Conservation (phyloP, 1,140 invertebrate species). For the Rhagoletis pomonella region DNA sequence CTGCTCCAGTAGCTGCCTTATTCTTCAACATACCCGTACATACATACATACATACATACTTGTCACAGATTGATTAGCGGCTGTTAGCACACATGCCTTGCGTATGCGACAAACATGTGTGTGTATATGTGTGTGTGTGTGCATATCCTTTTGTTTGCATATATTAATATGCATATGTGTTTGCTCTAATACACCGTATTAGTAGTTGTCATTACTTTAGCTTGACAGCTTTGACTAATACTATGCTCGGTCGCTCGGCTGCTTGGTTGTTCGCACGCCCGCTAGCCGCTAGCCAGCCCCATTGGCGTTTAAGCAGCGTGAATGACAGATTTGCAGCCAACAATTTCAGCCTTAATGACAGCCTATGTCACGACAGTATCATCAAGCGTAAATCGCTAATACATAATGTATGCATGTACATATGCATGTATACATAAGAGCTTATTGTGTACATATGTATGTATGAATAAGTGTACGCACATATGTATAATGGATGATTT, state of each 20-base stretch:
- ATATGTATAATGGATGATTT: neutral
- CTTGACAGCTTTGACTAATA: slow-evolving; percentile 46
- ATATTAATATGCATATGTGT: slow-evolving; percentile 27
- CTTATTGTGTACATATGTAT: neutral
- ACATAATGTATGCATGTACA: neutral
- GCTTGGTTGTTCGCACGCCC: neutral
- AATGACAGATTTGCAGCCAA: slow-evolving; percentile 32
- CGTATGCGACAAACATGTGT: slow-evolving; percentile 34
- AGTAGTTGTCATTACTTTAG: slow-evolving; percentile 21
- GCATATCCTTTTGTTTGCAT: too few species aligned
- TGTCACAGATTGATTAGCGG: slow-evolving; percentile 50
- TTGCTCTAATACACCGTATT: slow-evolving; percentile 39
- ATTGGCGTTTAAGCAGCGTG: slow-evolving; percentile 14
- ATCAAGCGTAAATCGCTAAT: neutral
- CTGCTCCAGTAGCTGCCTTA: neutral
- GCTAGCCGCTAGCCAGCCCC: neutral
- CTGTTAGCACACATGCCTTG: slow-evolving; percentile 34
- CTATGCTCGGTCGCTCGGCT: neutral
- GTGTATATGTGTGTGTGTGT: neutral
- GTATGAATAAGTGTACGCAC: neutral
- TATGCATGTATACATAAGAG: neutral
- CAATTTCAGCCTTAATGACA: slow-evolving; percentile 18
- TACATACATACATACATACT: neutral
- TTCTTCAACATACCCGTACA: neutral
- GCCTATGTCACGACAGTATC: neutral